Evolutionary conservation across 2,113 vertebrate species (phyloP).

Genomic region (Nymphicus hollandicus): DNA sequence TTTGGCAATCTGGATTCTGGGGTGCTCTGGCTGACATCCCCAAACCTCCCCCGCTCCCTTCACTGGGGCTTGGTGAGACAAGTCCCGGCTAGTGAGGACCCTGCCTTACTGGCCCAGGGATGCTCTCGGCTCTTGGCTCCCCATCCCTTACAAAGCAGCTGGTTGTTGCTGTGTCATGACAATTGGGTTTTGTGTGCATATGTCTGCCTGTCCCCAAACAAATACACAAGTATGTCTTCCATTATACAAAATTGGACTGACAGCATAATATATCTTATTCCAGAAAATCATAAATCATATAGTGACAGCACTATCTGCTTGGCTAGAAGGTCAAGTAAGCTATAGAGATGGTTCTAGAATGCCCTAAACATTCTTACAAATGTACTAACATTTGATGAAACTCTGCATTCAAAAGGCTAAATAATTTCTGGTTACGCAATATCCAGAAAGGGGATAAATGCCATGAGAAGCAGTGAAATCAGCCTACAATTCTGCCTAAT

Average conservation of each 20-base stretch:
- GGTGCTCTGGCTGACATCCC: background rate
- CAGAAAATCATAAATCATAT: background rate
- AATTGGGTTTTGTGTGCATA: background rate
- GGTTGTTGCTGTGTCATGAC: background rate
- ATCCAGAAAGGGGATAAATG: background rate
- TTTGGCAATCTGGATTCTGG: background rate
- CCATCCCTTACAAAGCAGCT: background rate
- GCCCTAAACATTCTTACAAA: background rate
- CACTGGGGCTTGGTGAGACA: background rate
- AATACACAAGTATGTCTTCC: background rate
- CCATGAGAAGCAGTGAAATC: background rate
- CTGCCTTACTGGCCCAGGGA: background rate
- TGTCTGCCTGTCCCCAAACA: background rate
- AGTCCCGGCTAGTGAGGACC: background rate
- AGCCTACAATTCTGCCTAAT: background rate
- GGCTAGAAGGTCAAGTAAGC: background rate
- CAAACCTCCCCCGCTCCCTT: background rate
- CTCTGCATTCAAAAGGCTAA: background rate
- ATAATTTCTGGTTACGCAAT: background rate
- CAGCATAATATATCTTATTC: background rate
- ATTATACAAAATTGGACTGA: background rate
- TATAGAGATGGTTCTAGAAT: background rate
- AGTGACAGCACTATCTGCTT: background rate
- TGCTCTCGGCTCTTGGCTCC: accelerated
- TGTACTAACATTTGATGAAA: background rate